Base-by-base conservation (phyloP, 1,140 invertebrate genomes). In the Papilio polyxenes region DNA sequence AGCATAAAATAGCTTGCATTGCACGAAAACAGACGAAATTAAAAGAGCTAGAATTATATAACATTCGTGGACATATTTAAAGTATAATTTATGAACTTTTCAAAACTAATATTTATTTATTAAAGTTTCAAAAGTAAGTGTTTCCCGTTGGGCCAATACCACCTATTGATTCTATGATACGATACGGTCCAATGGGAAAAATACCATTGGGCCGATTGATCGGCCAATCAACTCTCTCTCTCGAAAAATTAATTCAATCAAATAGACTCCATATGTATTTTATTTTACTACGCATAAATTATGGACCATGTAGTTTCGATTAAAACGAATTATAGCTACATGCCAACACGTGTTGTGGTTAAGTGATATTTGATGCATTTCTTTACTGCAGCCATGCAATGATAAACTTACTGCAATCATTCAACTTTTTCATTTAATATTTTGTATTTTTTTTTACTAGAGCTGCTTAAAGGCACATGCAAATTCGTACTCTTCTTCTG, bases 251-350 rank as follows among this genome's bases (percentile, higher is more conserved):
- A 31, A 31, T 31, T 31, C 2, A 31, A 31, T 31, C 23, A 31
- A 1, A 31, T 2, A 31, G 23, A 31, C 23, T 69, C 6, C 2
- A 15, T 23, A 40, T 37, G 9, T 1, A 17, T 72, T 72, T 72
- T 40, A 37, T 65, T 65, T 13, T 10, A 15, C 1, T 72, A 2
- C 11, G 4, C 65, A 72, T 37, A 56, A 31, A 72, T 72, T 72
- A 72, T 72, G 31, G 17, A 37, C 23, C 65, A 72, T 56, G 23
- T 31, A 65, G 62, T 72, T 72, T 72, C 40, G 65, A 72, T 72
- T 72, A 72, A 69, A 72, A 40, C 65, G 13, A 40, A 37, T 72
- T 72, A 37, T 72, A 37, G 5, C 11, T 37, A 40, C 31, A 69
- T 31, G 62, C 23, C 56, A 3, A 15, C 9, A 53, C 9, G 56